These are phyloP conservation scores for Rhincodon typus DNA, from an alignment of 2,797 vertebrate genomes.

Conservation along the genomic window DNA sequence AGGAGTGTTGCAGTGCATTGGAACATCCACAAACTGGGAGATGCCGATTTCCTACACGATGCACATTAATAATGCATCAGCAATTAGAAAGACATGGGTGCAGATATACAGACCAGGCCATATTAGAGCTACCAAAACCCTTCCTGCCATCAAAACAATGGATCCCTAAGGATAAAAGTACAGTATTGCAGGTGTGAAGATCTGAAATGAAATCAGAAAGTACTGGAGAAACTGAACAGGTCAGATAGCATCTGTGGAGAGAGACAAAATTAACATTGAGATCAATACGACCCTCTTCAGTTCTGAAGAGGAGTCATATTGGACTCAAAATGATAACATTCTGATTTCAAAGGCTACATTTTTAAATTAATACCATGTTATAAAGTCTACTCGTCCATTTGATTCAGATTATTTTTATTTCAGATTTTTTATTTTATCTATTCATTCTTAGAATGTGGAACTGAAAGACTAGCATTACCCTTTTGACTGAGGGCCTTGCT, in stretches of 20 bases:
- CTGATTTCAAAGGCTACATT: no score
- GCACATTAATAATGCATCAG: neutral
- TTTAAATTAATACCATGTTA: neutral
- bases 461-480: neutral
- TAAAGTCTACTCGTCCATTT: neutral
- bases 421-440: neutral
- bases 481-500: neutral
- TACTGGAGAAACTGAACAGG: no score
- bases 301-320: no score
- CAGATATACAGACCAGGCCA: neutral
- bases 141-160: neutral
- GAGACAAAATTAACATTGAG: no score
- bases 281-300: no score
- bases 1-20: neutral
- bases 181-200: no score
- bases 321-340: no score
- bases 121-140: neutral
- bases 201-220: no score
- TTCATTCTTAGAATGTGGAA: neutral
- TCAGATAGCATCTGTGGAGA: no score
- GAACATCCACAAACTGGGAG: neutral
- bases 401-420: neutral
- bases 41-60: neutral
- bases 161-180: neutral
- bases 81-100: neutral